Conservation (phyloP, 2,888 invertebrate species). For the Stegana nigrithorax region DNA sequence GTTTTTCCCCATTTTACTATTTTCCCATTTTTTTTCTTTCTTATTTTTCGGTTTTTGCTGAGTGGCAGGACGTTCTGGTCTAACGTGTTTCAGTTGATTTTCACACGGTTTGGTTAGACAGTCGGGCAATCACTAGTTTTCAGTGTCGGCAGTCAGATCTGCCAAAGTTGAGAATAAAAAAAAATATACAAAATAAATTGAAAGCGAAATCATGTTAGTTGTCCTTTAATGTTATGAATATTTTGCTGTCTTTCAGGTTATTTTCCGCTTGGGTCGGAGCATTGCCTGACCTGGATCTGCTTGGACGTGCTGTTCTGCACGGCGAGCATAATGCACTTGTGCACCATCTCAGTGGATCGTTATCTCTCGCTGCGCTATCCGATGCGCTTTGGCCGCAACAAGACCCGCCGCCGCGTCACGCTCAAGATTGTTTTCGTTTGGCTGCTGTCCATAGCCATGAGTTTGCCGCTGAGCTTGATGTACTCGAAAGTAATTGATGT, state of each 20-base stretch:
- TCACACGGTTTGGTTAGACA: too few relatives aligned
- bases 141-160: too few relatives aligned
- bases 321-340: conserved; percentile 96
- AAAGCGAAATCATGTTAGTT: too few relatives aligned
- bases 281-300: conserved; percentile 94
- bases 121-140: too few relatives aligned
- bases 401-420: conserved; percentile 84
- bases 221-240: too few relatives aligned
- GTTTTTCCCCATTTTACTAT: neutral
- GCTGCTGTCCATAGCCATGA: conserved; percentile 92
- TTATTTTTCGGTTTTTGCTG: neutral
- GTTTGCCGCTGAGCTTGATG: conserved; percentile 88
- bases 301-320: conserved; percentile 96
- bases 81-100: too few relatives aligned
- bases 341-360: conserved; percentile 95
- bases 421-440: conserved; percentile 94
- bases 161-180: neutral
- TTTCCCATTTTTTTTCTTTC: neutral
- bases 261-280: conserved; percentile 84
- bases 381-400: conserved; percentile 92
- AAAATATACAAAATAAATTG: conserved; percentile 12
- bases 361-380: conserved; percentile 92
- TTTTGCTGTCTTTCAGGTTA: conserved; percentile 82
- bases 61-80: too few relatives aligned
- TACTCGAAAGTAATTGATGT: conserved; percentile 87